Conservation (phyloP, 2,113 vertebrate species). For the Myiopsitta monachus region DNA sequence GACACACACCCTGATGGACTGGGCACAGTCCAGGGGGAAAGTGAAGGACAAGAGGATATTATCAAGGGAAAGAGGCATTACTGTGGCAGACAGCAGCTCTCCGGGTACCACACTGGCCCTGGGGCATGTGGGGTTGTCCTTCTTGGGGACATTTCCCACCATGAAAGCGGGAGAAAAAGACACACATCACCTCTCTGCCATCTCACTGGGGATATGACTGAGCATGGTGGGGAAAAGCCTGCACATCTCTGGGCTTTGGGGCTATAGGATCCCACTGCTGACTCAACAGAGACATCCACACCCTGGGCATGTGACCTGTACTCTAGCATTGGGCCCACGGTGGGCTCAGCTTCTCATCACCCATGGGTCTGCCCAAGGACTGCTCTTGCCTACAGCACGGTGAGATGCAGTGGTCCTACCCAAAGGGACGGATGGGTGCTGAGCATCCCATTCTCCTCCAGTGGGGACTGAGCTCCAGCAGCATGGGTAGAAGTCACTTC, state of each 20-base stretch:
- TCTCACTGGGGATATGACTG: neutral
- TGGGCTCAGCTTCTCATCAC: neutral
- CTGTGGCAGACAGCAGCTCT: neutral
- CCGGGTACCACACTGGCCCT: neutral
- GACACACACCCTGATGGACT: too few relatives aligned
- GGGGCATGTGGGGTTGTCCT: neutral
- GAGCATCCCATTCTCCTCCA: neutral
- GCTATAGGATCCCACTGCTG: neutral
- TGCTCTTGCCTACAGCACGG: fast-evolving
- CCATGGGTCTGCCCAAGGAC: neutral
- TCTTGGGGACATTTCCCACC: neutral
- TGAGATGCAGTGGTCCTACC: neutral
- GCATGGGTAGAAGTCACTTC: neutral
- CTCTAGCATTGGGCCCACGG: fast-evolving
- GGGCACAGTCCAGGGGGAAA: neutral
- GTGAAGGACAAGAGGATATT: neutral
- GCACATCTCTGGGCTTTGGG: neutral
- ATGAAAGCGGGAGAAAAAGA: neutral
- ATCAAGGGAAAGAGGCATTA: neutral
- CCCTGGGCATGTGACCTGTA: neutral
- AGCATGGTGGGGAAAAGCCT: fast-evolving
- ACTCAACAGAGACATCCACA: neutral
- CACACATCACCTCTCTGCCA: neutral
- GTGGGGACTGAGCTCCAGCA: neutral
- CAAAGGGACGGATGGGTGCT: neutral